Base-by-base conservation (phyloP, 2,113 vertebrate species). In the Onychostoma macrolepis region DNA sequence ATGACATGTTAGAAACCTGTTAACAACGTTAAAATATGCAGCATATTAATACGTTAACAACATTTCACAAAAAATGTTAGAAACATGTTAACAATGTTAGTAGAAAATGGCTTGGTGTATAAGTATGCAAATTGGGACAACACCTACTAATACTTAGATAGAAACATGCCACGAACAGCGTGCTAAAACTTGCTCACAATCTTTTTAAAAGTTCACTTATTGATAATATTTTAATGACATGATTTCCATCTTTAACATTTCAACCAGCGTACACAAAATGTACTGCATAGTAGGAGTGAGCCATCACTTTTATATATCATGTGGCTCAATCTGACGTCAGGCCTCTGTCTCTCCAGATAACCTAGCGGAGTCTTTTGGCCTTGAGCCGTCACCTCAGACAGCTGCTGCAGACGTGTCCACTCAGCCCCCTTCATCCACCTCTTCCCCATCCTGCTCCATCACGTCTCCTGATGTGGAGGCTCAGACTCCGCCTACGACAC, bases 291-390 rank as follows among this genome's bases (percentile, higher is more conserved):
- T 24, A 72, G 69, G 4, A 72, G 21, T 72, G 33, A 72, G 33
- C 9, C 28, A 3, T 69, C 13, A 33, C 65, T n/a, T n/a, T n/a
- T n/a, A n/a, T n/a, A 8, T 69, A 7, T 17, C 13, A 13, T 8
- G 33, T 24, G 2, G 4, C 69, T 21, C 17, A 38, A 4, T 38
- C 69, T 72, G 69, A 72, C 36, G 36, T 41, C 36, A 5, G 0
- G 9, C 19, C 4, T 41, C 21, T 74, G 17, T 33, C 15, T 80
- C 74, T 89, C 80, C 94, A 97, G 97, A 97, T 92, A 92, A 94
- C 90, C 93, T 97, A 91, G 94, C 93, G 10, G 96, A 98, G 92
- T 87, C 92, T 56, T 97, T 97, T 90, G 93, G 93, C 24, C 93
- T 95, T 0, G 96, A 98, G 36, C 84, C 93, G 2, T 90, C 94